A percentile compares a stretch with the other conserved stretches of the same genome.
phyloP scores from a whole-genome alignment of 2,888 invertebrate species.

The Melieria picta region DNA sequence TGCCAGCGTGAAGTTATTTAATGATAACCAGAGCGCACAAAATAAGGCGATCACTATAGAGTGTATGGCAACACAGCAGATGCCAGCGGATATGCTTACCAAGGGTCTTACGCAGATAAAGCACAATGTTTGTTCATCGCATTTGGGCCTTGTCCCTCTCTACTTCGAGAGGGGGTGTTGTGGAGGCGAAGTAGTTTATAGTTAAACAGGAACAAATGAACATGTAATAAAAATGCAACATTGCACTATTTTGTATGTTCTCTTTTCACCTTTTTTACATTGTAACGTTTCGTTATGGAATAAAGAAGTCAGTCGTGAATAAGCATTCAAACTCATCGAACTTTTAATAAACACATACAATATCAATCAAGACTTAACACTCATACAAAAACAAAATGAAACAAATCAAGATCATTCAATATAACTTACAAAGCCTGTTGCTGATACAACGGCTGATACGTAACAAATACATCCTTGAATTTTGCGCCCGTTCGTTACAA shows the following conservation, averaged over 20 bases:
- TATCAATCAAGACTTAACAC: too few relatives aligned
- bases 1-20: slow-evolving; percentile 10
- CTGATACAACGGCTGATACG: too few relatives aligned
- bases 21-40: slow-evolving; percentile 18
- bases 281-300: too few relatives aligned
- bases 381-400: too few relatives aligned
- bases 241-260: too few relatives aligned
- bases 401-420: too few relatives aligned
- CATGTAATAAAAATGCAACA: too few relatives aligned
- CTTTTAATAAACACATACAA: background rate
- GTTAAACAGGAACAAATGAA: too few relatives aligned
- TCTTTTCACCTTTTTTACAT: too few relatives aligned
- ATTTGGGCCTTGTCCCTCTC: slow-evolving; percentile 25
- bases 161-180: slow-evolving; percentile 8
- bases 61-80: slow-evolving; percentile 39
- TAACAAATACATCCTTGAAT: too few relatives aligned
- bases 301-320: slow-evolving; percentile 10
- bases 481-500: too few relatives aligned
- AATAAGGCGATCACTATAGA: slow-evolving; percentile 29
- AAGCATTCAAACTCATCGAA: slow-evolving; percentile 1
- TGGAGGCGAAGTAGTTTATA: background rate
- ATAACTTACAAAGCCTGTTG: too few relatives aligned
- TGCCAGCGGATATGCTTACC: slow-evolving; percentile 42
- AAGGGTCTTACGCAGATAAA: slow-evolving; percentile 37
- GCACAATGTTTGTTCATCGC: slow-evolving; percentile 29